Percentiles rank a stretch among this genome's conserved stretches.
phyloP scores from a whole-genome alignment of 2,113 vertebrate species.

The Calyptommatus sinebrachiatus region DNA sequence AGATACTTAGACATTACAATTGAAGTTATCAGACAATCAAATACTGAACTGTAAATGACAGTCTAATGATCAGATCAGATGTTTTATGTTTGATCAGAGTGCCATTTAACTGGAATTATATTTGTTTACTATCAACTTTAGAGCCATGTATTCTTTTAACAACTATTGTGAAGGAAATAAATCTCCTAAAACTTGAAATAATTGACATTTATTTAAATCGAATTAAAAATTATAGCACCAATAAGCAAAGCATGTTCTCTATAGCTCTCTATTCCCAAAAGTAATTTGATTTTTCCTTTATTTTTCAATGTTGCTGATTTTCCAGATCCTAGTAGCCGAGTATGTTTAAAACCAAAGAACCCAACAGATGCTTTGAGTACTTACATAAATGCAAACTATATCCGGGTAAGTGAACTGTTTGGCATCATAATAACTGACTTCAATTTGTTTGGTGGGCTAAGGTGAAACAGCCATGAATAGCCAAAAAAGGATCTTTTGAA shows the following conservation, averaged over 20 bases:
- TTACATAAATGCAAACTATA: constrained; percentile 97
- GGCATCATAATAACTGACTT: background rate
- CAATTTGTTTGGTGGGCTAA: too few species aligned
- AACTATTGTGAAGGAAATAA: background rate
- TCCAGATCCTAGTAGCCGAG: constrained; percentile 91
- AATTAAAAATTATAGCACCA: too few species aligned
- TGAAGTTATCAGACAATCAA: too few species aligned
- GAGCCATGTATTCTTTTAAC: background rate
- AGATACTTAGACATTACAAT: too few species aligned
- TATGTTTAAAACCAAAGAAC: constrained; percentile 85
- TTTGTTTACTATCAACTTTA: background rate
- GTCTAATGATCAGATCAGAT: background rate
- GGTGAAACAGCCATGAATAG: too few species aligned
- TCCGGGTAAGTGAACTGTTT: constrained; percentile 81
- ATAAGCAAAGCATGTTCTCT: background rate
- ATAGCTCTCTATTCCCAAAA: constrained; percentile 16
- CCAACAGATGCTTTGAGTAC: constrained; percentile 84
- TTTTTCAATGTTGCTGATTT: constrained; percentile 57
- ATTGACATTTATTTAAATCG: background rate
- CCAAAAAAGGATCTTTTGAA: too few species aligned
- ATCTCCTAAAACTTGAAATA: background rate
- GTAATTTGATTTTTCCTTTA: constrained; percentile 51
- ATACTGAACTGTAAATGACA: too few species aligned
- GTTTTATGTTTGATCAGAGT: background rate
- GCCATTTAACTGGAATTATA: background rate